A percentile compares a stretch with the other conserved stretches of the same genome.
These are phyloP conservation scores for Oncorhynchus keta DNA, from an alignment of 2,113 vertebrate species.

Conservation along the genomic window DNA sequence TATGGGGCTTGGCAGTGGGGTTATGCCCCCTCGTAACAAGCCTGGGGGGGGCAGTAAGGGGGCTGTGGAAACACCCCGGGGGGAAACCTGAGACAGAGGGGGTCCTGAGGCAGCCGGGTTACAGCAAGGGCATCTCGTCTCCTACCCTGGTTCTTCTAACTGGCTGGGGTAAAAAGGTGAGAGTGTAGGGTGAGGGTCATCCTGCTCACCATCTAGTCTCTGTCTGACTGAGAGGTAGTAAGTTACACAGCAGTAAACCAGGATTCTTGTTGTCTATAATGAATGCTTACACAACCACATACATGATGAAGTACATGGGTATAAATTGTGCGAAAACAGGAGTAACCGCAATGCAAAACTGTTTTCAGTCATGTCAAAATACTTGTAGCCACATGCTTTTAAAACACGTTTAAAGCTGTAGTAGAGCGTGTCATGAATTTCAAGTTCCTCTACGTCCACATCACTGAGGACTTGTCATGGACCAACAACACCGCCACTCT, in stretches of 20 bases:
- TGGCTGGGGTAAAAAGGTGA: slow-evolving; percentile 8
- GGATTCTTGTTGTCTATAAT: no score
- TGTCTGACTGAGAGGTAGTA: no score
- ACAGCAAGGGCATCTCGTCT: slow-evolving; percentile 29
- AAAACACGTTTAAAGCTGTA: slow-evolving; percentile 35
- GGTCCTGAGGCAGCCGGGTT: slow-evolving; percentile 36
- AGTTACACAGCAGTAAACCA: no score
- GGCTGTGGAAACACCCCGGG: not conserved
- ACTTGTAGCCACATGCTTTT: slow-evolving; percentile 33
- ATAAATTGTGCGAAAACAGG: no score
- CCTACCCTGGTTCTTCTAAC: slow-evolving; percentile 30
- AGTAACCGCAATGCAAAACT: no score
- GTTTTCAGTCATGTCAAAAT: slow-evolving; percentile 21
- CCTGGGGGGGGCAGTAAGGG: slow-evolving; percentile 21
- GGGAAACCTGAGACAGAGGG: slow-evolving; percentile 43
- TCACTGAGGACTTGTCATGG: no score
- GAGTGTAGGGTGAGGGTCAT: not conserved
- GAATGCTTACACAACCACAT: no score
- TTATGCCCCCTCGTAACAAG: slow-evolving; percentile 49
- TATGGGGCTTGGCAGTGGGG: slow-evolving; percentile 40
- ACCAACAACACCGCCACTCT: no score
- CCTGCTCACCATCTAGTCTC: not conserved
- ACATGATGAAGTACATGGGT: no score
- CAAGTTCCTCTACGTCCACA: no score
- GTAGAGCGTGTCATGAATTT: no score